These are phyloP conservation scores for Synaphobranchus kaupii DNA, from an alignment of 2,797 vertebrate genomes.

Conservation along the genomic window DNA sequence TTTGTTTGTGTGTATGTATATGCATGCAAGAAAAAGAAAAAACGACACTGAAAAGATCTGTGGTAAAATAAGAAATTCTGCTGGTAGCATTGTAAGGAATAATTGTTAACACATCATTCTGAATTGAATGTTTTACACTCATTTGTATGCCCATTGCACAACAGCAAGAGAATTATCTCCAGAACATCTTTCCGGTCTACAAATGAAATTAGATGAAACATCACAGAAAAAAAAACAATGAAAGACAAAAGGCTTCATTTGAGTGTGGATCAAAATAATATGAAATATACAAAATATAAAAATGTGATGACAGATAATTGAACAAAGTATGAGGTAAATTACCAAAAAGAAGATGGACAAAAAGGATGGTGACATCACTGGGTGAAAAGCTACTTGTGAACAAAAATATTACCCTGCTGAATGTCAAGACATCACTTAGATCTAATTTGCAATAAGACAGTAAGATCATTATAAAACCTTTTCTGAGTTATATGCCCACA, in stretches of 20 bases:
- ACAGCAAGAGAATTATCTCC: not conserved
- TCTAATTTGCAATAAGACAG: not conserved
- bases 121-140: not conserved
- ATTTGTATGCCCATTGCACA: not conserved
- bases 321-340: not conserved
- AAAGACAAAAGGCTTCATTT: not conserved
- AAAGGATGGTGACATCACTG: not conserved
- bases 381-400: not conserved
- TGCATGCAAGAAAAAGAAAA: not conserved
- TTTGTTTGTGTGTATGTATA: not conserved
- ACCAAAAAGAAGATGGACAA: not conserved
- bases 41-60: not conserved
- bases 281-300: not conserved
- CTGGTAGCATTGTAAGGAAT: slow-evolving; percentile 1
- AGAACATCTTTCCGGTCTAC: not conserved
- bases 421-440: not conserved
- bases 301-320: not conserved
- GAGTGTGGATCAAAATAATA: not conserved
- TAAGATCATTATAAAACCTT: not conserved
- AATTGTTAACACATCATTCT: not conserved
- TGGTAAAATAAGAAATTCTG: not conserved
- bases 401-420: not conserved
- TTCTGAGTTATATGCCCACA: not conserved
- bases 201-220: not conserved
- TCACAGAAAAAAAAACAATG: not conserved